Evolutionary conservation across 2,797 vertebrate species (phyloP).

Genomic region (Vireo griseus): DNA sequence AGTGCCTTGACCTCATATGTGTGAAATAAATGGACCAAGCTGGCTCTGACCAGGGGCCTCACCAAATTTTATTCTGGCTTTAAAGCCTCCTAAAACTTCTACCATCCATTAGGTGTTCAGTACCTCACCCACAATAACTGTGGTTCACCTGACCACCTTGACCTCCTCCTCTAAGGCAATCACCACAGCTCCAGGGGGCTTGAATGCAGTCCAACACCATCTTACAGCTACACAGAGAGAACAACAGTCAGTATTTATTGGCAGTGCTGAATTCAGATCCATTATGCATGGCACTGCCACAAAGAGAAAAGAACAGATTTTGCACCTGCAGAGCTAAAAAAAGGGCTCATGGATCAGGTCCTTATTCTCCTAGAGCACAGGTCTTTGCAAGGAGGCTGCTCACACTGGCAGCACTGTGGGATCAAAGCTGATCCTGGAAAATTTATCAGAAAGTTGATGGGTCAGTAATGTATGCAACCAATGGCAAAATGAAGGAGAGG

Average conservation of each 20-base stretch:
- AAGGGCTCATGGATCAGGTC: neutral
- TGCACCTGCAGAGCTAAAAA: neutral
- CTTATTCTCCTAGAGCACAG: neutral
- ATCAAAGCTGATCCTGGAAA: neutral
- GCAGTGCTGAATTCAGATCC: neutral
- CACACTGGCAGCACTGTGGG: neutral
- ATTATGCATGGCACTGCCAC: neutral
- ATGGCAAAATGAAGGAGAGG: neutral
- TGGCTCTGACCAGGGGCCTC: neutral
- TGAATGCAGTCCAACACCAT: neutral
- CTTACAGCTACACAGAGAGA: neutral
- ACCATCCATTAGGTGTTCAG: neutral
- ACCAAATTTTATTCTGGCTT: neutral
- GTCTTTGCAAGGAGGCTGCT: neutral
- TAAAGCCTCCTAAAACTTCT: neutral
- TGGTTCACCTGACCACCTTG: neutral
- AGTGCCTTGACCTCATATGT: neutral
- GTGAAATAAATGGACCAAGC: neutral
- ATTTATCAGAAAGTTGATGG: neutral
- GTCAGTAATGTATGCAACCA: fast-evolving
- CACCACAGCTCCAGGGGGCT: fast-evolving
- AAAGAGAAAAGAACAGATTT: neutral
- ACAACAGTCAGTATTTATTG: neutral
- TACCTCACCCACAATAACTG: neutral
- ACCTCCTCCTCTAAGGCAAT: neutral